Evolutionary conservation across 1,140 invertebrate genomes (phyloP).

Genomic region (Solenopsis fugax): DNA sequence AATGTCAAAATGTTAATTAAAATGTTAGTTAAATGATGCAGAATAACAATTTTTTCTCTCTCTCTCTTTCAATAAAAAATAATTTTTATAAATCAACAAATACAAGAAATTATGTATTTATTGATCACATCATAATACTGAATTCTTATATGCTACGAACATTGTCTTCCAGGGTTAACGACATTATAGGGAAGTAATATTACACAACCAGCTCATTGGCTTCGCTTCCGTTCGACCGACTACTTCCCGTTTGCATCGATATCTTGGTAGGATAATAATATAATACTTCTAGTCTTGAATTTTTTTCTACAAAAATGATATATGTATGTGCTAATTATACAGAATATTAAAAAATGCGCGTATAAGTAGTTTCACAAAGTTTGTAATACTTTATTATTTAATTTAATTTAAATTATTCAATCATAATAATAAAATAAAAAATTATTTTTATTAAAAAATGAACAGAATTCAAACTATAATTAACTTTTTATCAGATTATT

Average conservation of each 20-base stretch:
- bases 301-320: neutral
- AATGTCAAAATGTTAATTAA: neutral
- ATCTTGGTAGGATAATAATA: slow-evolving; percentile 25
- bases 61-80: neutral
- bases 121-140: neutral
- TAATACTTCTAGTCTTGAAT: neutral
- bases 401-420: neutral
- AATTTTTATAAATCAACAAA: neutral
- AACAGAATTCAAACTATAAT: neutral
- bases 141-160: neutral
- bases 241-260: slow-evolving; percentile 41
- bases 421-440: neutral
- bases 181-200: slow-evolving; percentile 47
- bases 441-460: neutral
- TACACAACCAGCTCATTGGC: slow-evolving; percentile 56
- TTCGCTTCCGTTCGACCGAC: slow-evolving; percentile 36
- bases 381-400: neutral
- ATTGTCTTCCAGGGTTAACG: slow-evolving; percentile 50
- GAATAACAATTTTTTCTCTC: too few relatives aligned
- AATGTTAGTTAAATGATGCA: too few relatives aligned
- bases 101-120: neutral
- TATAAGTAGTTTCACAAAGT: neutral
- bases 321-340: neutral
- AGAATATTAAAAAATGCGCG: neutral
- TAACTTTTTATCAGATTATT: neutral